A percentile compares a stretch with the other conserved stretches of the same genome.
phyloP scores from a whole-genome alignment of 1,140 invertebrate genomes.

The Hydropsyche tenuis region DNA sequence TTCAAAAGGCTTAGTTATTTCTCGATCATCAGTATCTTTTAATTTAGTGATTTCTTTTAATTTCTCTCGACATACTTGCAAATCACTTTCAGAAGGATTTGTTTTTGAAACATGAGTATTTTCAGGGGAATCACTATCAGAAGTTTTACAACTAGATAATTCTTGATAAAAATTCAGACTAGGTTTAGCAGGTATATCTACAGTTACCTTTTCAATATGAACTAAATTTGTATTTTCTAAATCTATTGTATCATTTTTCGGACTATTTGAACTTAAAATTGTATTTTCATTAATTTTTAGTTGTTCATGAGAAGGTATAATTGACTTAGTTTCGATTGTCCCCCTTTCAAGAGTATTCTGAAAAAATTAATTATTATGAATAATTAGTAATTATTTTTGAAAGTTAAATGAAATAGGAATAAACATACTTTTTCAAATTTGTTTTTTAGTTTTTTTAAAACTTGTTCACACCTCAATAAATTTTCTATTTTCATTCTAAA shows the following conservation, averaged over 20 bases:
- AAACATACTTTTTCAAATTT: slow-evolving; percentile 21
- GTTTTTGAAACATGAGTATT: not conserved
- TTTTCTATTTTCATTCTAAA: slow-evolving; percentile 38
- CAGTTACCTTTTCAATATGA: too few relatives aligned
- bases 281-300: too few relatives aligned
- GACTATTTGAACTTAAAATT: too few relatives aligned
- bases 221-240: too few relatives aligned
- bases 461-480: slow-evolving; percentile 32
- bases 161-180: slow-evolving; percentile 30
- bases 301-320: too few relatives aligned
- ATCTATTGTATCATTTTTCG: too few relatives aligned
- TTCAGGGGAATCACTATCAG: not conserved
- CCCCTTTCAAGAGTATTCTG: not conserved
- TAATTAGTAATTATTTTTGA: not conserved
- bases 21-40: not conserved
- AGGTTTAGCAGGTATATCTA: not conserved
- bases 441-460: slow-evolving; percentile 31
- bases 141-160: not conserved
- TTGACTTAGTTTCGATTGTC: not conserved
- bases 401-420: not conserved
- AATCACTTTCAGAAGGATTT: not conserved
- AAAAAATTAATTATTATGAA: too few relatives aligned
- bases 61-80: slow-evolving; percentile 18
- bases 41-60: slow-evolving; percentile 32
- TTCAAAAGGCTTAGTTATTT: slow-evolving; percentile 15